These are phyloP conservation scores for Xestobium rufovillosum DNA, from an alignment of 2,888 invertebrate genomes.

Conservation along the genomic window DNA sequence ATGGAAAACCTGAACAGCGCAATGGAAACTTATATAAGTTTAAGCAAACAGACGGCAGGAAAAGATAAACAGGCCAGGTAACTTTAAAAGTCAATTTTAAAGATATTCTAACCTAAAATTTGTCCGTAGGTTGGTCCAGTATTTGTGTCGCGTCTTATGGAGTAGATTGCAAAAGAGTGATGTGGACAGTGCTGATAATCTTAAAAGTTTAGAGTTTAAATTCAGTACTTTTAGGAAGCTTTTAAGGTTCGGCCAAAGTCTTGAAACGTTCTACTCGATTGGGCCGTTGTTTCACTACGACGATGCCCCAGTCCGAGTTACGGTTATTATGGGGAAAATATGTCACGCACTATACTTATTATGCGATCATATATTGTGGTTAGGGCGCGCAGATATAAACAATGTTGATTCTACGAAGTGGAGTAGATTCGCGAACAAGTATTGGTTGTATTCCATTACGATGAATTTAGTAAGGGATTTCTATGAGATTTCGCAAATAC, in stretches of 20 bases:
- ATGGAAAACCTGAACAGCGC: too few relatives aligned
- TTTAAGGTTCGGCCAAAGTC: slow-evolving; percentile 74
- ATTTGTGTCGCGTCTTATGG: slow-evolving; percentile 73
- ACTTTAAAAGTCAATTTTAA: slow-evolving; percentile 10
- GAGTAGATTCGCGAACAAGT: slow-evolving; percentile 65
- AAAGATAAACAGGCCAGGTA: slow-evolving; percentile 47
- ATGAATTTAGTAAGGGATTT: slow-evolving; percentile 74
- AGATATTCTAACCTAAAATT: slow-evolving; percentile 10
- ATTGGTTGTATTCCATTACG: slow-evolving; percentile 77
- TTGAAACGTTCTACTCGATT: slow-evolving; percentile 72
- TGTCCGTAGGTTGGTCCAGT: slow-evolving; percentile 69
- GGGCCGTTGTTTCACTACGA: slow-evolving; percentile 64
- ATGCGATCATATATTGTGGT: slow-evolving; percentile 82
- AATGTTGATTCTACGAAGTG: slow-evolving; percentile 67
- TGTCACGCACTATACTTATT: slow-evolving; percentile 71
- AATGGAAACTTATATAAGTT: slow-evolving; percentile 45
- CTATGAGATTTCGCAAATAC: slow-evolving; percentile 68
- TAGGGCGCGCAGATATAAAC: slow-evolving; percentile 63
- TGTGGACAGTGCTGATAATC: slow-evolving; percentile 60
- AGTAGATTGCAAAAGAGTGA: slow-evolving; percentile 61
- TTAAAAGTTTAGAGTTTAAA: slow-evolving; percentile 75
- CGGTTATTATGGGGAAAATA: slow-evolving; percentile 71
- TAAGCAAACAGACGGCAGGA: slow-evolving; percentile 47
- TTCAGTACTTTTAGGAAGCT: slow-evolving; percentile 82
- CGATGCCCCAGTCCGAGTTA: slow-evolving; percentile 60